Conservation (phyloP, 2,797 vertebrate species). For the Pangasius djambal region DNA sequence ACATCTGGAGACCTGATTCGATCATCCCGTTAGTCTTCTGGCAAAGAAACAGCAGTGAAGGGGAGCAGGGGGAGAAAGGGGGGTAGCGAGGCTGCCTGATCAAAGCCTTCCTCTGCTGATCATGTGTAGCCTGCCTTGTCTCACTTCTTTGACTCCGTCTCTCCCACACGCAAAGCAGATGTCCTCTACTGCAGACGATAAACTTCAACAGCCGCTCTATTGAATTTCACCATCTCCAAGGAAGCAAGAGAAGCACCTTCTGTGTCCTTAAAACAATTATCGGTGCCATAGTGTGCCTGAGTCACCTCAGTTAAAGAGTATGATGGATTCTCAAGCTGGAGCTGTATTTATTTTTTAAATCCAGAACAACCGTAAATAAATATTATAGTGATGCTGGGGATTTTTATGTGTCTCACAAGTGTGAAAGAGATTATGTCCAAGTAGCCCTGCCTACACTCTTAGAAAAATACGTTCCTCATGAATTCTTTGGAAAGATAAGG, state of each 20-base stretch:
- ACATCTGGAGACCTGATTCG: conserved; percentile 56
- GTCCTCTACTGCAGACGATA: conserved; percentile 54
- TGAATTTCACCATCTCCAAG: conserved; percentile 43
- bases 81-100: conserved; percentile 45
- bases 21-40: conserved; percentile 50
- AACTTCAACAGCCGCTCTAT: conserved; percentile 46
- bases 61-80: not conserved
- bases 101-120: conserved; percentile 61
- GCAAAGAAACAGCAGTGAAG: conserved; percentile 34
- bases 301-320: not conserved
- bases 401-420: conserved; percentile 14
- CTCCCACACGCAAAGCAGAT: conserved; percentile 61
- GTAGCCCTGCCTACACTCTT: not conserved
- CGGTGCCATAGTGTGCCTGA: not conserved
- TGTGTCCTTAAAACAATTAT: conserved; percentile 31
- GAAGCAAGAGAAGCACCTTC: conserved; percentile 34
- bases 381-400: not conserved
- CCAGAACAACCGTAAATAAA: not conserved
- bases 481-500: not conserved
- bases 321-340: conserved; percentile 20
- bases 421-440: conserved; percentile 28
- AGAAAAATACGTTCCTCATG: not conserved
- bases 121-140: conserved; percentile 59
- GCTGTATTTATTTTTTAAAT: not conserved
- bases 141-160: conserved; percentile 54